Evolutionary conservation across 2,113 vertebrate species (phyloP).

Genomic region (Actenoides lindsayi): DNA sequence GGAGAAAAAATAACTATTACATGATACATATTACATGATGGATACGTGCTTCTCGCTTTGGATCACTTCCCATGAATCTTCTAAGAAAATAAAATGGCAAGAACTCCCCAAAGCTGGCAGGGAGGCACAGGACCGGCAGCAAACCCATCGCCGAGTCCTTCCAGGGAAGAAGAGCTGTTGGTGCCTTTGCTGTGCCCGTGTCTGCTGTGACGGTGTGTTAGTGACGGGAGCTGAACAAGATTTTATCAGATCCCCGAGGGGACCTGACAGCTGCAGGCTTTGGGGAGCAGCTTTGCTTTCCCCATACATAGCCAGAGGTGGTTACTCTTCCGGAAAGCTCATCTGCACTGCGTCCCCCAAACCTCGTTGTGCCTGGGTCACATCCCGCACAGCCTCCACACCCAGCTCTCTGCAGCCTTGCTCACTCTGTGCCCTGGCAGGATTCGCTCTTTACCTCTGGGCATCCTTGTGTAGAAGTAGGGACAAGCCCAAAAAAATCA

Average conservation of each 20-base stretch:
- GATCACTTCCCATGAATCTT: background rate
- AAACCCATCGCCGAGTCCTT: background rate
- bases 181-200: background rate
- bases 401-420: background rate
- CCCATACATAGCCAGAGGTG: background rate
- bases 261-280: background rate
- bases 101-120: background rate
- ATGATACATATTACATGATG: background rate
- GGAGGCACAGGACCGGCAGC: background rate
- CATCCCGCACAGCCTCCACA: background rate
- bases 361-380: background rate
- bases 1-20: background rate
- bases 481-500: rapidly evolving
- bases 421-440: background rate
- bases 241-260: background rate
- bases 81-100: background rate
- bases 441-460: background rate
- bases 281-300: background rate
- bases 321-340: background rate
- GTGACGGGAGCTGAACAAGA: background rate
- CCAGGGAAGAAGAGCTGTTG: background rate
- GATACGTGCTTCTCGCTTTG: background rate
- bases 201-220: background rate
- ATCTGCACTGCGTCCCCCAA: rapidly evolving
- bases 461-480: background rate